phyloP scores from a whole-genome alignment of 2,113 vertebrate genomes.

The Motacilla alba region DNA sequence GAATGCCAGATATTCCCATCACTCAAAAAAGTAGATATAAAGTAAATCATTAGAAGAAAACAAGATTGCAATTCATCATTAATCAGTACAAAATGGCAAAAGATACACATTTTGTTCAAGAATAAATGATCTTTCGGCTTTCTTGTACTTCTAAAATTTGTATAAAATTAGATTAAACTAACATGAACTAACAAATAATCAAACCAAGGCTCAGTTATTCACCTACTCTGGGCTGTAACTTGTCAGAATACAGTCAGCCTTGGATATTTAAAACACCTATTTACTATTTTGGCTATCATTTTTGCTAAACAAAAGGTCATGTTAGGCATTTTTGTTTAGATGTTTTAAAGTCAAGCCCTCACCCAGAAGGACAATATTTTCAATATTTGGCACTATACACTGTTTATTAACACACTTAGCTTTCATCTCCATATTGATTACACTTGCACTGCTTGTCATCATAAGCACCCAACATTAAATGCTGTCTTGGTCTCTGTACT shows the following conservation, averaged over 20 bases:
- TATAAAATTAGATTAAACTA: not conserved
- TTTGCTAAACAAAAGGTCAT: not conserved
- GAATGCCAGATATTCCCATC: constrained; percentile 57
- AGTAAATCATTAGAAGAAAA: constrained; percentile 52
- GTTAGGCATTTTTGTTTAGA: not conserved
- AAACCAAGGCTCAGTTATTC: not conserved
- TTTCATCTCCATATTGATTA: not conserved
- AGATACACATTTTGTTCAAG: not conserved
- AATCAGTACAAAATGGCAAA: constrained; percentile 55
- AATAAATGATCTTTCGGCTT: not conserved
- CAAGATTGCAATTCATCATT: constrained; percentile 47
- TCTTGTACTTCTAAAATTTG: not conserved
- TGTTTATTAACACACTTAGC: not conserved
- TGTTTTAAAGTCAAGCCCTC: not conserved
- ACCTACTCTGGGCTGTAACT: not conserved
- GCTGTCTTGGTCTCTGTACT: not conserved
- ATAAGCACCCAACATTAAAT: not conserved
- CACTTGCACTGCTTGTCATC: not conserved
- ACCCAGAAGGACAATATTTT: not conserved
- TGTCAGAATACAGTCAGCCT: not conserved
- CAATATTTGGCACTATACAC: not conserved
- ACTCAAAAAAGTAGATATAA: constrained; percentile 61
- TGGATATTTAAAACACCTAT: not conserved
- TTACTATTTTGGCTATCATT: not conserved
- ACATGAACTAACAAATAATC: not conserved